Conservation (phyloP, 2,888 invertebrate species). For the Cephus pygmeus region DNA sequence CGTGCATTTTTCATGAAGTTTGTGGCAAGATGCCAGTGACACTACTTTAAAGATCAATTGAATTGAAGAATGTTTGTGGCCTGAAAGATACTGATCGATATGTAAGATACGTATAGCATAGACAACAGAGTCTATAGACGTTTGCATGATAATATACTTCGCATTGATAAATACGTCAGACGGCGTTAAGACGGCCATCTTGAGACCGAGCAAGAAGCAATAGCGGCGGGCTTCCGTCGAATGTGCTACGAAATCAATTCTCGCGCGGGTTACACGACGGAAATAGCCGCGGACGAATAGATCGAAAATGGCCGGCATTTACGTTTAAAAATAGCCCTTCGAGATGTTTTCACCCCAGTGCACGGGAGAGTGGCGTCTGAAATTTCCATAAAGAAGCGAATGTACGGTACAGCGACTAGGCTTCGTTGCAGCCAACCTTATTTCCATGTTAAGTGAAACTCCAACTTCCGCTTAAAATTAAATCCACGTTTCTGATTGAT, state of each 20-base stretch:
- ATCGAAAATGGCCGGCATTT: conserved; percentile 7
- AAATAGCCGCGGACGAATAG: background rate
- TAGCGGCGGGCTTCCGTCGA: background rate
- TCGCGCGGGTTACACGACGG: background rate
- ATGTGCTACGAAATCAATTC: conserved; percentile 3
- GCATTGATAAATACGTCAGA: background rate
- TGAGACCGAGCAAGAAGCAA: conserved; percentile 1
- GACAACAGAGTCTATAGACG: background rate
- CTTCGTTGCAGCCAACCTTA: background rate
- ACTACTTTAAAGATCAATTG: background rate
- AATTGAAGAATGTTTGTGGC: background rate
- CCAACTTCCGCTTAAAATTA: background rate
- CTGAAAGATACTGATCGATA: background rate
- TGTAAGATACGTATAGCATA: background rate
- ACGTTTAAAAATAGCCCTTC: conserved; percentile 1
- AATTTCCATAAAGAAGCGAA: background rate
- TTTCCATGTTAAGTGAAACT: background rate
- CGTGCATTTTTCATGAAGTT: background rate
- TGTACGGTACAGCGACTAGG: background rate
- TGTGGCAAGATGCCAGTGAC: background rate
- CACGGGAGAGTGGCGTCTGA: background rate
- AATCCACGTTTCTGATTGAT: background rate
- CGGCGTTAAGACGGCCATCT: background rate
- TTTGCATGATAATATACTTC: background rate
- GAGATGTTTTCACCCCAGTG: conserved; percentile 1